A percentile compares a stretch with the other conserved stretches of the same genome.
Evolutionary conservation across 2,797 vertebrate species (phyloP).

Genomic region (Falco columbarius): DNA sequence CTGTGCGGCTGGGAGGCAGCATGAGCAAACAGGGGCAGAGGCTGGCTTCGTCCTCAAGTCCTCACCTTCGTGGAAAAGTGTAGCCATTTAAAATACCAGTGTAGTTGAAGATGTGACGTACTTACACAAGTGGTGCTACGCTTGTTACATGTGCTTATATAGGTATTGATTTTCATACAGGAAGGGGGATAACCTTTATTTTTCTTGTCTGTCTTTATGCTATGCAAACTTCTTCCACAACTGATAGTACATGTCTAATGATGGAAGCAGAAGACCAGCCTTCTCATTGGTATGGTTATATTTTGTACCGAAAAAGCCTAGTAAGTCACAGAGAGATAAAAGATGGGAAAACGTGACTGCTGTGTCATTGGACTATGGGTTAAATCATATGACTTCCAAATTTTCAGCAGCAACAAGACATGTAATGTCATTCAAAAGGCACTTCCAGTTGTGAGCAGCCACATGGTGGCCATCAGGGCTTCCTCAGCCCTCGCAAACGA

Average conservation of each 20-base stretch:
- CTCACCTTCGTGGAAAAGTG: too few relatives aligned
- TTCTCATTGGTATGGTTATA: not conserved
- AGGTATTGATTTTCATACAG: not conserved
- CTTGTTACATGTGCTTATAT: not conserved
- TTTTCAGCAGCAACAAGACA: not conserved
- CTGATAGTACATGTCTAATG: not conserved
- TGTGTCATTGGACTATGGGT: not conserved
- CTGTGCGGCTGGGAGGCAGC: not conserved
- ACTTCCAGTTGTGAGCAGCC: not conserved
- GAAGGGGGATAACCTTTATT: not conserved
- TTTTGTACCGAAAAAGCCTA: not conserved
- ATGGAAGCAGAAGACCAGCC: not conserved
- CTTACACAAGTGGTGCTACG: accelerated
- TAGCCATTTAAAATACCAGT: not conserved
- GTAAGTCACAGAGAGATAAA: not conserved
- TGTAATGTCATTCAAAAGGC: not conserved
- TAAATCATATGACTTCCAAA: not conserved
- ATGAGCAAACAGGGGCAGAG: accelerated
- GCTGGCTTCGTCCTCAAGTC: not conserved
- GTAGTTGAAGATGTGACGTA: not conserved
- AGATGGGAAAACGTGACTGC: not conserved
- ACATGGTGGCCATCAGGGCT: not conserved
- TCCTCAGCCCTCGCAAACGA: not conserved
- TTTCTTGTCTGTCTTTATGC: not conserved
- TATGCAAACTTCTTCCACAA: not conserved